Evolutionary conservation across 2,797 vertebrate genomes (phyloP).

Genomic region (Enteromius radiatus): DNA sequence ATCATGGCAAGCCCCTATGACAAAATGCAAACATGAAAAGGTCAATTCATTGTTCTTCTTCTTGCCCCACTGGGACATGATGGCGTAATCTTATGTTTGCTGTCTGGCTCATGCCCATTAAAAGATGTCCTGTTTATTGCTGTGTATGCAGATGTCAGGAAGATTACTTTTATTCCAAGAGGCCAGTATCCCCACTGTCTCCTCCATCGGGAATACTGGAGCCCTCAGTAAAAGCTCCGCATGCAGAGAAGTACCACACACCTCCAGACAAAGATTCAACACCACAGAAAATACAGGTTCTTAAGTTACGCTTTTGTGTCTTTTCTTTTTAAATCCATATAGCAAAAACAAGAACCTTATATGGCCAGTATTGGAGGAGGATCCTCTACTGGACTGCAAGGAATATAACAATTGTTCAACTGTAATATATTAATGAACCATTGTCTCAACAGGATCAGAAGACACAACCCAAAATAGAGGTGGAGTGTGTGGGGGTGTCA

Average conservation of each 20-base stretch:
- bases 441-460: conserved; percentile 46
- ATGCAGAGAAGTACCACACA: conserved; percentile 77
- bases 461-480: conserved; percentile 75
- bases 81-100: background rate
- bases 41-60: conserved; percentile 16
- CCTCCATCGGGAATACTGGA: conserved; percentile 83
- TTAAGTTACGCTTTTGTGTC: background rate
- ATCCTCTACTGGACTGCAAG: conserved; percentile 1
- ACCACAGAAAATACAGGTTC: conserved; percentile 71
- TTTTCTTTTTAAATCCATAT: background rate
- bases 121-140: conserved; percentile 8
- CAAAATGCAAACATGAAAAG: conserved; percentile 11
- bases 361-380: background rate
- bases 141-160: conserved; percentile 69
- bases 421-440: background rate
- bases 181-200: conserved; percentile 84
- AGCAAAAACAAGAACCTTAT: background rate
- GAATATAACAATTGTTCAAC: background rate
- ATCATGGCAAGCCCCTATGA: background rate
- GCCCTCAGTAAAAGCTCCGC: conserved; percentile 78
- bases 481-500: conserved; percentile 72
- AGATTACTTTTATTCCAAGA: conserved; percentile 87
- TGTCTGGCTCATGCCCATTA: background rate
- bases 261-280: conserved; percentile 80
- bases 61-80: background rate